Evolutionary conservation across 2,113 vertebrate species (phyloP).

Genomic region (Crocuta crocuta): DNA sequence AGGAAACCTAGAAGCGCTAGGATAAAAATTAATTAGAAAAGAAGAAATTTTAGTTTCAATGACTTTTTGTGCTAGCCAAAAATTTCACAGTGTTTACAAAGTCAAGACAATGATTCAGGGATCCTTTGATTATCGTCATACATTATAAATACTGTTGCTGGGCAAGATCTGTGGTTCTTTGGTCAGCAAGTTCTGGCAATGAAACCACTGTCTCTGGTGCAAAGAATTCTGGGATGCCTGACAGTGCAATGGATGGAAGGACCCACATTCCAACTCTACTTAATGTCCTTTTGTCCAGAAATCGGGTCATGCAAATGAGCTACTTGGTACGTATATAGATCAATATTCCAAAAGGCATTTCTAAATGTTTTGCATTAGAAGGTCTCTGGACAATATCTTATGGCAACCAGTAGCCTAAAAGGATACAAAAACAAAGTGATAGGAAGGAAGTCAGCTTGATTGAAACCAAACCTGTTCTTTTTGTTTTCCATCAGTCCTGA

Average conservation of each 20-base stretch:
- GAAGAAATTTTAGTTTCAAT: constrained; percentile 36
- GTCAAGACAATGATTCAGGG: constrained; percentile 69
- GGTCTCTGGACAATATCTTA: constrained; percentile 48
- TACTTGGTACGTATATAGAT: constrained; percentile 83
- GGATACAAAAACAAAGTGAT: constrained; percentile 37
- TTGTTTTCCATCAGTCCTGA: constrained; percentile 64
- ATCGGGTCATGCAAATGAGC: constrained; percentile 81
- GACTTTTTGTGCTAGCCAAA: constrained; percentile 38
- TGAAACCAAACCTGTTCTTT: constrained; percentile 58
- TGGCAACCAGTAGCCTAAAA: constrained; percentile 44
- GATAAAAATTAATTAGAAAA: constrained; percentile 60
- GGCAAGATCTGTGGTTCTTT: constrained; percentile 73
- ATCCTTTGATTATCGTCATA: constrained; percentile 55
- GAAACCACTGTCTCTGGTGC: constrained; percentile 68
- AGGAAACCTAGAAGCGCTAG: constrained; percentile 6
- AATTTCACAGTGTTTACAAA: constrained; percentile 68
- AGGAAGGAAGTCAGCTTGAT: constrained; percentile 61
- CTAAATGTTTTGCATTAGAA: constrained; percentile 62
- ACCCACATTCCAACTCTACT: constrained; percentile 79
- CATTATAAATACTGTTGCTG: constrained; percentile 69
- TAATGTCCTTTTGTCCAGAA: constrained; percentile 82
- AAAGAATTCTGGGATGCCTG: constrained; percentile 82
- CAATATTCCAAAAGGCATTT: constrained; percentile 65
- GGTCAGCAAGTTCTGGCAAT: constrained; percentile 80
- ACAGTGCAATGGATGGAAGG: constrained; percentile 81